Evolutionary conservation across 23 tunicate genomes (phyloP), one percentile per base, ranked within the genome.

Genomic region (Ascidia mentula): DNA sequence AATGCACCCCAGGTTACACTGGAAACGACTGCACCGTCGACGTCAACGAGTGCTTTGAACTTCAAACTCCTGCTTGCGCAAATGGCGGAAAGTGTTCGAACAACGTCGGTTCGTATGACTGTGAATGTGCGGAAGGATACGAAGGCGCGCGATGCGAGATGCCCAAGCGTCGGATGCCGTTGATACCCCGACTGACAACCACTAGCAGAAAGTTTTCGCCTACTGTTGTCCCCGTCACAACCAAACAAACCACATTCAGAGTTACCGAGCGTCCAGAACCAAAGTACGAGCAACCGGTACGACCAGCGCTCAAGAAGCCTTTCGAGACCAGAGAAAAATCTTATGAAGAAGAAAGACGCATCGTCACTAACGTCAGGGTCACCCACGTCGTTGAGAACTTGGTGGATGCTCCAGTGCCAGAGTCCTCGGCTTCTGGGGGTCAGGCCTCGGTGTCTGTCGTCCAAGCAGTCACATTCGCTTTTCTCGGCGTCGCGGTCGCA

Each of bases 1-100:
- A 91, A 34, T 91, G 97, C 75, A 61, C 84, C 20, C 77, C 65
- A 9, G 97, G 97, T n/a, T 91, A 37, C 84, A 40, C 53, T 26
- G 97, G 97, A 31, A 69, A 79, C 4, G 83, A 77, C 46, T 91
- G 97, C 59, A 75, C 83, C 9, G 53, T 75, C 8, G 97, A 91
- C 69, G 82, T 91, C 35, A 74, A 91, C 83, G 97, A 91, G 40
- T 91, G 97, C 60, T 35, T 69, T 18, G 73, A 76, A 15, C 71
- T 83, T 7, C 79, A 73, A 18, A 8, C 72, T 9, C 45, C 72
- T 0, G 82, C 85, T 6, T 91, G 97, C 53, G 81, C 45, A 53
- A 91, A 91, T 42, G 90, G 90, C 13, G 97, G 90, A 45, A 34
- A 36, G 8, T 91, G 97, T 82, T 36, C 71, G 40, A 91, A 91